Percentiles rank a stretch among this genome's conserved stretches.
phyloP scores from a whole-genome alignment of 2,797 vertebrate species.

The Lates japonicus region DNA sequence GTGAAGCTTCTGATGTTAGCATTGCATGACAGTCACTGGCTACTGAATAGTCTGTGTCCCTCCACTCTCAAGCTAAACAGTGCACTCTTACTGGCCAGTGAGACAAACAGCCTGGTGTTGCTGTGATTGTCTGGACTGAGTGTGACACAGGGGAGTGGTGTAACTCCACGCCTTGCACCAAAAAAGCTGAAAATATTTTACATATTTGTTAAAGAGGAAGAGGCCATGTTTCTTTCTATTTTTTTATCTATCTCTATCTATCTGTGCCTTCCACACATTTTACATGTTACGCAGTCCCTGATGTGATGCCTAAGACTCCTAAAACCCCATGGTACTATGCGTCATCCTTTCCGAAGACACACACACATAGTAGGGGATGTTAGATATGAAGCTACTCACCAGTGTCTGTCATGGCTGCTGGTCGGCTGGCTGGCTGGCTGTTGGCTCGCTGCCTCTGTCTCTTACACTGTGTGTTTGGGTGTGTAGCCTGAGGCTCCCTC shows the following conservation, averaged over 20 bases:
- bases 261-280: background rate
- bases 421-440: constrained; percentile 56
- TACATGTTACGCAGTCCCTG: background rate
- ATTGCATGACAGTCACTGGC: background rate
- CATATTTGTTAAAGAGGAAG: background rate
- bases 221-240: constrained; percentile 5
- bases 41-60: background rate
- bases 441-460: constrained; percentile 51
- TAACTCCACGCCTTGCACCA: constrained; percentile 6
- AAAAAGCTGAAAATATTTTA: background rate
- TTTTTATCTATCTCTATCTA: constrained; percentile 32
- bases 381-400: constrained; percentile 79
- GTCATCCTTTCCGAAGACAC: too few species aligned
- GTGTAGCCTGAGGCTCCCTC: constrained; percentile 52
- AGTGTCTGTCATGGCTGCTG: constrained; percentile 83
- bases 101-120: constrained; percentile 1
- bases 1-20: background rate
- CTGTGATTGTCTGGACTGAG: background rate
- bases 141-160: background rate
- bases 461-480: constrained; percentile 20
- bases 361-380: constrained; percentile 4
- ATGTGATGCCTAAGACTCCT: background rate
- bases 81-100: background rate
- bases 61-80: background rate
- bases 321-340: constrained; percentile 16